These are phyloP conservation scores for Tachina lurida DNA, from an alignment of 2,888 invertebrate genomes.

Conservation along the genomic window DNA sequence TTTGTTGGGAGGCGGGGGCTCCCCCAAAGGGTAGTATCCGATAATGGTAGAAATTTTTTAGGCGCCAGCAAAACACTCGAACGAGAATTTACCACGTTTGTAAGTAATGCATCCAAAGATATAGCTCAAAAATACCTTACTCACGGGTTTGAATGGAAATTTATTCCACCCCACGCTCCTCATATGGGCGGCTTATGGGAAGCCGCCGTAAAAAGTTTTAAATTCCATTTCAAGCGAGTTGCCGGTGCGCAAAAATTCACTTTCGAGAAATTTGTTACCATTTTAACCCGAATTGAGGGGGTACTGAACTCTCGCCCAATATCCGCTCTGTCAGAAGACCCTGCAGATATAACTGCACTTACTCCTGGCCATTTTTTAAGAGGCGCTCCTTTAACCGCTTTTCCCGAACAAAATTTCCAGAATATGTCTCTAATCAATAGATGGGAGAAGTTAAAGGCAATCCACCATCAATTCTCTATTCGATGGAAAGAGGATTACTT, in stretches of 20 bases:
- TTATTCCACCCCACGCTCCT: conserved; percentile 35
- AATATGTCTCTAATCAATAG: conserved; percentile 4
- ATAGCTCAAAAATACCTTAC: conserved; percentile 11
- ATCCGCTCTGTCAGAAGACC: no score
- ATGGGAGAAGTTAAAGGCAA: neutral
- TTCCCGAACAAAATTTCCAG: conserved; percentile 19
- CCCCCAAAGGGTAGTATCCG: conserved; percentile 38
- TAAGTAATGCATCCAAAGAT: neutral
- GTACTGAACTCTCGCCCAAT: no score
- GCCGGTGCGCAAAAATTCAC: no score
- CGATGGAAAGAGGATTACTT: neutral
- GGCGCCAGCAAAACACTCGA: conserved; percentile 22
- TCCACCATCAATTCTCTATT: neutral
- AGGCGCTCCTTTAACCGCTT: conserved; percentile 23
- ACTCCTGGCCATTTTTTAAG: conserved; percentile 54
- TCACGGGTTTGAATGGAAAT: conserved; percentile 48
- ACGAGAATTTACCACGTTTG: conserved; percentile 20
- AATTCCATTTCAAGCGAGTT: no score
- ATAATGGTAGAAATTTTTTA: conserved; percentile 45
- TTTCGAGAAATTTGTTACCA: no score
- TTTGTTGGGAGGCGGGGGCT: no score
- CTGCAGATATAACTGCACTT: conserved; percentile 8
- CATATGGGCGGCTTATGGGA: conserved; percentile 60
- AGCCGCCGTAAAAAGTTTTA: conserved; percentile 28
- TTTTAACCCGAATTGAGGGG: neutral